Percentiles rank a stretch among this genome's conserved stretches.
Evolutionary conservation across 1,140 invertebrate species (phyloP).

Genomic region (Brachionus paranguensis): DNA sequence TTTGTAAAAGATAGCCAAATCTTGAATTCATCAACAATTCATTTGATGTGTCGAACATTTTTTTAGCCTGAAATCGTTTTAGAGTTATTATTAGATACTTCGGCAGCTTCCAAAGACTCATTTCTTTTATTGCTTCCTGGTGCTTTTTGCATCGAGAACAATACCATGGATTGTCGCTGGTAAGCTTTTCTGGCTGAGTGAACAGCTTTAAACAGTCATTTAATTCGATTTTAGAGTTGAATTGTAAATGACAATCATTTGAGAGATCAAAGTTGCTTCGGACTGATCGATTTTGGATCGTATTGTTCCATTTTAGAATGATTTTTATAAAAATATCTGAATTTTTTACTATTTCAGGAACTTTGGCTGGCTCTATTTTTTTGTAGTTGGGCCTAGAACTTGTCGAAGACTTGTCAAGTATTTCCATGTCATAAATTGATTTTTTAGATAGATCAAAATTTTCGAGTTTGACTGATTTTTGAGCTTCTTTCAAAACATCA

Average conservation of each 20-base stretch:
- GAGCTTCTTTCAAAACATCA: not conserved
- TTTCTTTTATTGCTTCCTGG: constrained; percentile 56
- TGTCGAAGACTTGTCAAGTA: not conserved
- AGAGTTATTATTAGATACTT: constrained; percentile 57
- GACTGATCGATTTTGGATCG: not conserved
- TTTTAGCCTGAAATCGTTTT: constrained; percentile 58
- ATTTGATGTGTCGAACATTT: not conserved
- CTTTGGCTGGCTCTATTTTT: not conserved
- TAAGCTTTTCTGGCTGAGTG: constrained; percentile 59
- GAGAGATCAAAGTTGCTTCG: not conserved
- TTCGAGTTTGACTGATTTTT: not conserved
- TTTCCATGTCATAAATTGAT: not conserved
- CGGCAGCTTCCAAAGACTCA: constrained; percentile 56
- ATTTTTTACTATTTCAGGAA: not conserved
- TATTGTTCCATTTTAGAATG: constrained; percentile 18
- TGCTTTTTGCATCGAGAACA: constrained; percentile 54
- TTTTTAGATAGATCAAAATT: constrained; percentile 12
- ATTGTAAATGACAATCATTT: not conserved
- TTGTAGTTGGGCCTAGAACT: not conserved
- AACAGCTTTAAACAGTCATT: constrained; percentile 59
- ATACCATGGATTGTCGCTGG: constrained; percentile 59
- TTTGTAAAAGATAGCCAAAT: not conserved
- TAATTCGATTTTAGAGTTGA: constrained; percentile 48
- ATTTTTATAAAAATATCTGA: not conserved
- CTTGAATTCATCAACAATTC: constrained; percentile 6